phyloP scores from a whole-genome alignment of 2,113 vertebrate genomes.

The Cavia porcellus region DNA sequence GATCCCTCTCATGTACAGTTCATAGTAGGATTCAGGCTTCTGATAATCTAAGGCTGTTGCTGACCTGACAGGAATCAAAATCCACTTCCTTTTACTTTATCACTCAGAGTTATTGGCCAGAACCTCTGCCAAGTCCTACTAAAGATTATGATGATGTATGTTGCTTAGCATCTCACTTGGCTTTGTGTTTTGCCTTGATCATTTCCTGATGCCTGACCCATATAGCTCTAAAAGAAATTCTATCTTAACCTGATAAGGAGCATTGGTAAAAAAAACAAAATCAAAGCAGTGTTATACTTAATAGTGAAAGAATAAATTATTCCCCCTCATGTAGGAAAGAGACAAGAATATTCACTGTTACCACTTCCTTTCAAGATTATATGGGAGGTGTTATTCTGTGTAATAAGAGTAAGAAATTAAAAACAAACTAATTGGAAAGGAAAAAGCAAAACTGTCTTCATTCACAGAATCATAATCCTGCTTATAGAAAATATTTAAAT shows the following conservation, averaged over 20 bases:
- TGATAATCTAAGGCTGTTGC: not conserved
- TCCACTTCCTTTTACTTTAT: not conserved
- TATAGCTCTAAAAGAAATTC: not conserved
- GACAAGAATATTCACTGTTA: not conserved
- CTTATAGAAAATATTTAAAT: not conserved
- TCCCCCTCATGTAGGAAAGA: not conserved
- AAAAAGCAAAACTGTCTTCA: not conserved
- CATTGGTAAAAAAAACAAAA: not conserved
- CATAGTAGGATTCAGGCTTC: not conserved
- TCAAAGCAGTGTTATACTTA: not conserved
- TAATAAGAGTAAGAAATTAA: not conserved
- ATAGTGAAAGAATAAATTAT: not conserved
- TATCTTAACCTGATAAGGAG: not conserved
- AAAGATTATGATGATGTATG: not conserved
- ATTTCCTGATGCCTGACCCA: not conserved
- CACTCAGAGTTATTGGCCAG: not conserved
- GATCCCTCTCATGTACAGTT: not conserved
- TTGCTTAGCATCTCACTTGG: not conserved
- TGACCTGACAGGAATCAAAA: not conserved
- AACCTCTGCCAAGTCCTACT: not conserved
- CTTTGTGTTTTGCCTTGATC: slow-evolving; percentile 5
- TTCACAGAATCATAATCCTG: not conserved
- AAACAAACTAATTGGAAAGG: not conserved
- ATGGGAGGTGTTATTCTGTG: not conserved
- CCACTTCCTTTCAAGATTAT: not conserved